Percentiles rank a stretch among this genome's conserved stretches.
Conservation (phyloP, 1,140 invertebrate genomes). For the Cyclina sinensis region DNA sequence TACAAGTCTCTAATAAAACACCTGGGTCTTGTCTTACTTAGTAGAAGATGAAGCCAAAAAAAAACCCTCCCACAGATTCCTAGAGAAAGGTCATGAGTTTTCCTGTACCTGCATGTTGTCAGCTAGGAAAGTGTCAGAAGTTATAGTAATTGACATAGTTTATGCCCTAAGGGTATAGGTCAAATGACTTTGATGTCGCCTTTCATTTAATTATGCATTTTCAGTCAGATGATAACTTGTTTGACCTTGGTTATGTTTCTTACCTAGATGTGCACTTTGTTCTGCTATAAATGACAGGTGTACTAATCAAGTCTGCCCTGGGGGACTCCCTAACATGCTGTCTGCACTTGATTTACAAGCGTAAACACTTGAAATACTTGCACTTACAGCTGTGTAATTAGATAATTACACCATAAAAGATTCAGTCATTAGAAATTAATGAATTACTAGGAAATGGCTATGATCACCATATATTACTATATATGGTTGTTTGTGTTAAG, state of each 20-base stretch:
- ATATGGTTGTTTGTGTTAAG: too few species aligned
- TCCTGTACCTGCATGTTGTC: too few species aligned
- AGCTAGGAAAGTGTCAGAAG: too few species aligned
- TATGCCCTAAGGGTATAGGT: neutral
- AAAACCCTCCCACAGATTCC: too few species aligned
- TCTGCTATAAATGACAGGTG: neutral
- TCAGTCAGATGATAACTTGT: neutral
- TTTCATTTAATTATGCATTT: neutral
- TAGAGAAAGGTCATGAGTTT: too few species aligned
- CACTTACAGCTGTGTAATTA: neutral
- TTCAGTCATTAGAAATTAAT: neutral
- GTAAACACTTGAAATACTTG: constrained; percentile 1
- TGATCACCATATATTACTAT: too few species aligned
- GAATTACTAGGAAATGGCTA: too few species aligned
- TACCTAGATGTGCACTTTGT: neutral
- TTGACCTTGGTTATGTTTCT: neutral
- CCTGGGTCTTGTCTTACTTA: too few species aligned
- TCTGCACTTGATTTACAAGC: constrained; percentile 1
- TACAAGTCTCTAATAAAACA: too few species aligned
- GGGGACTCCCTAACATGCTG: neutral
- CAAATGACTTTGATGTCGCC: neutral
- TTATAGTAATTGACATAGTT: neutral
- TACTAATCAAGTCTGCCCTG: constrained; percentile 12
- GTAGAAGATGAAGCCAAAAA: too few species aligned
- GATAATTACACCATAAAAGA: neutral